Evolutionary conservation across 2,888 invertebrate species (phyloP), one percentile per base, ranked within the genome.

Genomic region (Athripsodes cinereus): DNA sequence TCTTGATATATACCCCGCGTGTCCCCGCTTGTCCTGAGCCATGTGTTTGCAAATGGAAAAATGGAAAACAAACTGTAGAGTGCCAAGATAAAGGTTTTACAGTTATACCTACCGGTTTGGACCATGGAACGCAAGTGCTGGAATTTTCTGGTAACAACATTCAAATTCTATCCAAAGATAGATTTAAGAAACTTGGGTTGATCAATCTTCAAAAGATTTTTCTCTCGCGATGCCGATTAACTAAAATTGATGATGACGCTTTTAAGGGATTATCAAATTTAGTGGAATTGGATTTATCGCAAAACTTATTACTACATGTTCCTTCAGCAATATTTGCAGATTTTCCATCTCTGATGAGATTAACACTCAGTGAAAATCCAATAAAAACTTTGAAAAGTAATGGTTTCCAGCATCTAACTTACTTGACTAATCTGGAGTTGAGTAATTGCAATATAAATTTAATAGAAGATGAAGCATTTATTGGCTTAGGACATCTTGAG

Each of bases 41-140:
- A 64, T 95, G 94, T 73, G 79, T 84, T 58, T 95, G 95, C 79
- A 92, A 92, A 72, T 94, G 94, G 94, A 93, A 92, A 73, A 88
- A 88, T 69, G 94, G 94, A 51, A 95, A 95, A 70, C 88, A 92
- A 70, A 90, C 90, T 65, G 92, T 92, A 52, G 92, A 94, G 72
- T 95, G 95, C 74, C 82, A 87, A 52, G 86, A 88, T 62, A 87
- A 88, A 69, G 86, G 85, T 55, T 77, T 94, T 55, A 82, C 87
- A 64, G 80, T 83, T 11, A 84, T 94, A 58, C 94, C 94, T 1
- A 84, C 84, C 66, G 85, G 87, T 54, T 84, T 94, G 67, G 88
- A 92, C 70, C 82, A 86, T 21, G 89, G 88, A 68, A 93, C 93
- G 1, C 92, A 93, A 78, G 93, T 94, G 35, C 78, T 94, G 56